Evolutionary conservation across 35 echinoderm and acorn worm species (phyloP).

Genomic region (Diadema setosum): DNA sequence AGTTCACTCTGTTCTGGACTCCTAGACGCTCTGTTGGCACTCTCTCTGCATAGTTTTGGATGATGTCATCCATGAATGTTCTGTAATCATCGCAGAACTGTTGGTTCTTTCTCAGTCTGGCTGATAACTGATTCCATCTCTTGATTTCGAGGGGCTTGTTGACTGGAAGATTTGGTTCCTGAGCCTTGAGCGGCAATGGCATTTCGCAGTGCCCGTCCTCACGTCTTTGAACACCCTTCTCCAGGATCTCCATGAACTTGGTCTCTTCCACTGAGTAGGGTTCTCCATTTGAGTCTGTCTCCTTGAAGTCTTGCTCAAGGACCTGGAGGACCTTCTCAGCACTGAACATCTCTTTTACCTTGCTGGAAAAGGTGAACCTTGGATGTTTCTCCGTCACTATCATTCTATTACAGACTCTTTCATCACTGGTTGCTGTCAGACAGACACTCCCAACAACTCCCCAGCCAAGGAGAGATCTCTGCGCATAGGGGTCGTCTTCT

Average conservation of each 20-base stretch:
- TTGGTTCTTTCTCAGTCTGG: constrained; percentile 13
- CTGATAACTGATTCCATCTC: constrained; percentile 17
- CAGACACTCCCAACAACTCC: constrained; percentile 44
- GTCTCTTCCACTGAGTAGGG: constrained; percentile 47
- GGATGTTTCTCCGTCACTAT: neutral
- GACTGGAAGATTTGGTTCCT: constrained; percentile 34
- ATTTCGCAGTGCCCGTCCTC: constrained; percentile 51
- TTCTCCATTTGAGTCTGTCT: neutral
- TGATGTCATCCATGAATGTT: constrained; percentile 35
- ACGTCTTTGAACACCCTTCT: constrained; percentile 38
- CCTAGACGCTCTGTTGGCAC: neutral
- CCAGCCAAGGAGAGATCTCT: constrained; percentile 51
- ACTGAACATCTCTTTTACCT: neutral
- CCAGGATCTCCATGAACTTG: constrained; percentile 13
- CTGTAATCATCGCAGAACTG: constrained; percentile 33
- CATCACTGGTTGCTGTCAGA: neutral
- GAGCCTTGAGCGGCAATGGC: constrained; percentile 64
- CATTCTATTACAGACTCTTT: neutral
- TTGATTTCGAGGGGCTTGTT: constrained; percentile 28
- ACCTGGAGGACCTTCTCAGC: neutral
- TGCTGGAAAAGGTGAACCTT: neutral
- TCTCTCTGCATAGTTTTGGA: constrained; percentile 43
- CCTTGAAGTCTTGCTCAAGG: neutral
- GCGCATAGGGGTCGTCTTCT: constrained; percentile 23
- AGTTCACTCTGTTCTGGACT: constrained; percentile 3